Conservation (phyloP, 2,113 vertebrate species). For the Gambusia affinis region DNA sequence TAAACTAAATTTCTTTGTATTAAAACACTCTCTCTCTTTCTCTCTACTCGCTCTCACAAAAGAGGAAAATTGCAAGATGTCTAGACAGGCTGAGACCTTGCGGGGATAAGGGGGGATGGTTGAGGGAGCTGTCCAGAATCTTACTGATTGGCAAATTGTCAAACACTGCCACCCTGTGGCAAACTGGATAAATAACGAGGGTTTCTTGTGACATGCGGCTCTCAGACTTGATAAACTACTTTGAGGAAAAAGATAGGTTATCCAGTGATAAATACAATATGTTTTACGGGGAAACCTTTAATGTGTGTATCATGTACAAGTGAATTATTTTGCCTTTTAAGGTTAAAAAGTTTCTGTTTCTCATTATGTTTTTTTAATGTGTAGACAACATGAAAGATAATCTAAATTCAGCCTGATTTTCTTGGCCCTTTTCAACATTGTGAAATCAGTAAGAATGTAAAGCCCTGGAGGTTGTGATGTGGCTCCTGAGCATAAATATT, state of each 20-base stretch:
- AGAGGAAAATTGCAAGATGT: conserved; percentile 46
- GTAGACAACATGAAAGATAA: not conserved
- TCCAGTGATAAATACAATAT: not conserved
- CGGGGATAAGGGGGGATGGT: conserved; percentile 23
- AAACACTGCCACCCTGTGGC: conserved; percentile 62
- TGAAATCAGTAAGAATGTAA: not conserved
- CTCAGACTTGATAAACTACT: not conserved
- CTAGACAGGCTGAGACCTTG: conserved; percentile 57
- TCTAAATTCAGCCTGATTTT: not conserved
- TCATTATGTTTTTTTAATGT: not conserved
- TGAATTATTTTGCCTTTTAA: not conserved
- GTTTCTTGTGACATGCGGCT: not conserved
- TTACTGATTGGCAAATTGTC: conserved; percentile 5
- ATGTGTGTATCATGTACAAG: not conserved
- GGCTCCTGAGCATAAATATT: not conserved
- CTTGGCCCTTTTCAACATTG: not conserved
- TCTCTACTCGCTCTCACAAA: conserved; percentile 9
- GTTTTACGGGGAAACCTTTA: not conserved
- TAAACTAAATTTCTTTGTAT: conserved; percentile 18
- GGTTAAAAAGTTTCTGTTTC: not conserved
- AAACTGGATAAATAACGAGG: not conserved
- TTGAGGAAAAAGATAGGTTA: not conserved
- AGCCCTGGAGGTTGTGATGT: not conserved
- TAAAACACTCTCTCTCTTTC: not conserved
- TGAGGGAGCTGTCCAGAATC: conserved; percentile 19